phyloP scores from a whole-genome alignment of 2,113 vertebrate genomes.

The Diphyllodes magnificus region DNA sequence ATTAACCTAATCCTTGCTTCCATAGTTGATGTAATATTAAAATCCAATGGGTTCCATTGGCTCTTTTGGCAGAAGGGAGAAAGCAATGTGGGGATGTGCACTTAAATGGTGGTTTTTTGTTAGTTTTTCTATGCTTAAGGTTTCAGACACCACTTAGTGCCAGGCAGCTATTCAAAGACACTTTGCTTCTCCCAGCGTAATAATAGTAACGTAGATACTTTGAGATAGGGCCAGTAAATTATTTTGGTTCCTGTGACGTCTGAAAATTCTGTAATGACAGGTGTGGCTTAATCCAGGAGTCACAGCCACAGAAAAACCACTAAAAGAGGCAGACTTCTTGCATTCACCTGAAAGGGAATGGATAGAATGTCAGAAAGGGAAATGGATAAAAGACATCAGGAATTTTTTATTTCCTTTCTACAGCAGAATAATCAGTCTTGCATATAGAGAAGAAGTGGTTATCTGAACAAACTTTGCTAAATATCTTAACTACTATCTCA shows the following conservation, averaged over 20 bases:
- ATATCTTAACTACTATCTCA: background rate
- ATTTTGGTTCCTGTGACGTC: background rate
- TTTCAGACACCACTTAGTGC: background rate
- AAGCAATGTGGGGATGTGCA: background rate
- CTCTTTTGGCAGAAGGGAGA: background rate
- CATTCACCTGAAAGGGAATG: background rate
- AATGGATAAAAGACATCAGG: background rate
- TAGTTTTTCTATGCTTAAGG: background rate
- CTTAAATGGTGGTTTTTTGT: background rate
- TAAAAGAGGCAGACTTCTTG: background rate
- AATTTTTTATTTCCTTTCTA: background rate
- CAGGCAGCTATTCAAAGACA: background rate
- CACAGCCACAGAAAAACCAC: background rate
- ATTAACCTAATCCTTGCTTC: background rate
- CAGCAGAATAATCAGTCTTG: background rate
- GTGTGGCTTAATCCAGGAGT: background rate
- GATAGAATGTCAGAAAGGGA: background rate
- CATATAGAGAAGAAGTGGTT: background rate
- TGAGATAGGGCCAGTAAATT: background rate
- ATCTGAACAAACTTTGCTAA: background rate
- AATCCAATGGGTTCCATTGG: accelerated
- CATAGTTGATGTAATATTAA: background rate
- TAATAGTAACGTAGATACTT: background rate
- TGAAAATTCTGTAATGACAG: background rate
- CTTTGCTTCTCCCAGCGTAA: background rate